Percentiles rank a stretch among this genome's conserved stretches.
phyloP scores from a whole-genome alignment of 1,140 invertebrate species.

The Linepithema humile region DNA sequence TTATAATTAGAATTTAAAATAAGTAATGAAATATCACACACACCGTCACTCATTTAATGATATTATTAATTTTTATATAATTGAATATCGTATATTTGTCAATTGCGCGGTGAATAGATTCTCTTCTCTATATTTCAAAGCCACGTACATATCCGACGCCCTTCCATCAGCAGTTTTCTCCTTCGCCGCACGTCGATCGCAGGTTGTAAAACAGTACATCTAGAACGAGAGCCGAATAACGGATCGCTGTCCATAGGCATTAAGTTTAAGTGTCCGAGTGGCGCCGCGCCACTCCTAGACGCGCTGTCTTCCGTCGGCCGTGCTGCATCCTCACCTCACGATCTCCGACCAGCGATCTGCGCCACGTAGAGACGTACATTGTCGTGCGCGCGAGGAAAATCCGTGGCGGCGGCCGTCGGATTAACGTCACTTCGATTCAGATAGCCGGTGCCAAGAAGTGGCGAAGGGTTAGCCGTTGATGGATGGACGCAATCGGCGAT shows the following conservation, averaged over 20 bases:
- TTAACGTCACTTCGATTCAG: conserved; percentile 42
- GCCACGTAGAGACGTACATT: neutral
- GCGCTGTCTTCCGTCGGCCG: neutral
- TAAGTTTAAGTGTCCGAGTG: conserved; percentile 65
- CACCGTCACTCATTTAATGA: neutral
- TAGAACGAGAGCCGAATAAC: conserved; percentile 43
- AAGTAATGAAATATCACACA: neutral
- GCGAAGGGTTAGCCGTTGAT: conserved; percentile 42
- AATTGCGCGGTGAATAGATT: neutral
- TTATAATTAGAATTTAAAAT: neutral
- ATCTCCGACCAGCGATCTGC: conserved; percentile 35
- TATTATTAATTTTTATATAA: conserved; percentile 10
- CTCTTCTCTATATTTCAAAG: neutral
- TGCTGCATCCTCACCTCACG: neutral
- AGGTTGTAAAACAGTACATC: conserved; percentile 25
- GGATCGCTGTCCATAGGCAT: conserved; percentile 54
- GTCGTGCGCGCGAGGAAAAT: conserved; percentile 18
- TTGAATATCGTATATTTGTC: neutral
- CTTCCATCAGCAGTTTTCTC: neutral
- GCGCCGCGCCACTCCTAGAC: conserved; percentile 52
- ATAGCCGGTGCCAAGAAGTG: conserved; percentile 13
- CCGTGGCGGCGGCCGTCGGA: conserved; percentile 29
- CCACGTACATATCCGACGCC: neutral
- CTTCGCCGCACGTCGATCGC: neutral
- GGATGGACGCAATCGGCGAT: conserved; percentile 29